Evolutionary conservation across 2,888 invertebrate genomes (phyloP).

Genomic region (Chloromyia formosa): DNA sequence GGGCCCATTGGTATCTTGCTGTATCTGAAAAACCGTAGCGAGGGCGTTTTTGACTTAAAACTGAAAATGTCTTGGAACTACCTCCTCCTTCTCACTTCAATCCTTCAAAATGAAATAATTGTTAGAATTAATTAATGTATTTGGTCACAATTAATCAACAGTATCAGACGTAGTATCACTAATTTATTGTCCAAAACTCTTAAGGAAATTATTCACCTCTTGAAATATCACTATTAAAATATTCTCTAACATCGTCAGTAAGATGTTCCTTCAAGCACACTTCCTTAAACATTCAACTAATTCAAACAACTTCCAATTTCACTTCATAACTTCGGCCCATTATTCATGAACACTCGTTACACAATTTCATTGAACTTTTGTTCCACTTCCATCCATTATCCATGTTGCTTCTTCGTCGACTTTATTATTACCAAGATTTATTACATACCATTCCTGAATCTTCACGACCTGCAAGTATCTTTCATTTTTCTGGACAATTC

Average conservation of each 20-base stretch:
- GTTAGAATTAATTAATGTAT: too few species aligned
- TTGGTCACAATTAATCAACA: not conserved
- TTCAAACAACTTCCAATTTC: not conserved
- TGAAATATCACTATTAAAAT: not conserved
- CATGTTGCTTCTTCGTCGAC: not conserved
- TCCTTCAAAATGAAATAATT: too few species aligned
- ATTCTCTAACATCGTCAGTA: too few species aligned
- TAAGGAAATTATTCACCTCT: not conserved
- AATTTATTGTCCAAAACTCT: not conserved
- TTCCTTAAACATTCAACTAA: not conserved
- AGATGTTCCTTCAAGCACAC: not conserved
- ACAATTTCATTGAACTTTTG: conserved; percentile 13
- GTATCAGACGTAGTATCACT: not conserved
- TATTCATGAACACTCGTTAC: conserved; percentile 14
- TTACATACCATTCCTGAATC: not conserved
- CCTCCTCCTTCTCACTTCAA: too few species aligned
- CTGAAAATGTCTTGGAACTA: too few species aligned
- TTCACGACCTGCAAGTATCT: not conserved
- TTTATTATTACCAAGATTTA: conserved; percentile 29
- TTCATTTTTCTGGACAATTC: conserved; percentile 8
- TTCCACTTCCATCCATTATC: conserved; percentile 18
- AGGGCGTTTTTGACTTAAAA: too few species aligned
- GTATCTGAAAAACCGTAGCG: too few species aligned
- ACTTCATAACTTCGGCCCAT: conserved; percentile 10
- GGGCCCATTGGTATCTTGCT: too few species aligned